A percentile compares a stretch with the other conserved stretches of the same genome.
Conservation (phyloP, 2,113 vertebrate species). For the Stigmatopora nigra region DNA sequence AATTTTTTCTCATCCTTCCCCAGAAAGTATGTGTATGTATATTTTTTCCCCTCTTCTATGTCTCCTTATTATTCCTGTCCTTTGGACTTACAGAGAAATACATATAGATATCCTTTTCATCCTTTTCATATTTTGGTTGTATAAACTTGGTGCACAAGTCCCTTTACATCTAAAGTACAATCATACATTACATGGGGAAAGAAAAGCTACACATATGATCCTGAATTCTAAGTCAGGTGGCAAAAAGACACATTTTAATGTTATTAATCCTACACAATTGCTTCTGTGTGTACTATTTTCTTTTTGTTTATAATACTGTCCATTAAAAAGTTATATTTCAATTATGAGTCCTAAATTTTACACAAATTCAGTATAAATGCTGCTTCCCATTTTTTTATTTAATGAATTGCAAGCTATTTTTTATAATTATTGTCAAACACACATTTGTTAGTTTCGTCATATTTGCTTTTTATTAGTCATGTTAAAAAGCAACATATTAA, state of each 20-base stretch:
- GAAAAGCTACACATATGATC: constrained; percentile 11
- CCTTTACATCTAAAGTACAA: constrained; percentile 7
- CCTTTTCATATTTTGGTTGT: too few relatives aligned
- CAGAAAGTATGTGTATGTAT: constrained; percentile 1
- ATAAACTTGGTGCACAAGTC: too few relatives aligned
- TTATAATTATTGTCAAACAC: background rate
- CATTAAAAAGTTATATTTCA: background rate
- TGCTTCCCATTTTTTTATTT: too few relatives aligned
- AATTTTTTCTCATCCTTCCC: constrained; percentile 17
- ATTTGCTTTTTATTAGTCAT: background rate
- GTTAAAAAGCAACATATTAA: background rate
- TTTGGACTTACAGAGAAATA: constrained; percentile 4
- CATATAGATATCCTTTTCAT: background rate
- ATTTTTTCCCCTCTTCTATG: constrained; percentile 13
- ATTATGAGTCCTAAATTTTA: background rate
- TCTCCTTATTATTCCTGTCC: constrained; percentile 23
- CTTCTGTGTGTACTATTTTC: constrained; percentile 20
- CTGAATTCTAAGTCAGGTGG: constrained; percentile 35
- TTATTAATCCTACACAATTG: constrained; percentile 43
- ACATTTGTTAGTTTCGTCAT: background rate
- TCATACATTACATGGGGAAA: background rate
- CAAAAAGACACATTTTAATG: constrained; percentile 29
- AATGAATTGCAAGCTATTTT: background rate
- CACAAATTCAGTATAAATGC: too few relatives aligned
- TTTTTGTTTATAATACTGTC: background rate